Evolutionary conservation across 1,140 invertebrate species (phyloP).

Genomic region (Drosophila lini): DNA sequence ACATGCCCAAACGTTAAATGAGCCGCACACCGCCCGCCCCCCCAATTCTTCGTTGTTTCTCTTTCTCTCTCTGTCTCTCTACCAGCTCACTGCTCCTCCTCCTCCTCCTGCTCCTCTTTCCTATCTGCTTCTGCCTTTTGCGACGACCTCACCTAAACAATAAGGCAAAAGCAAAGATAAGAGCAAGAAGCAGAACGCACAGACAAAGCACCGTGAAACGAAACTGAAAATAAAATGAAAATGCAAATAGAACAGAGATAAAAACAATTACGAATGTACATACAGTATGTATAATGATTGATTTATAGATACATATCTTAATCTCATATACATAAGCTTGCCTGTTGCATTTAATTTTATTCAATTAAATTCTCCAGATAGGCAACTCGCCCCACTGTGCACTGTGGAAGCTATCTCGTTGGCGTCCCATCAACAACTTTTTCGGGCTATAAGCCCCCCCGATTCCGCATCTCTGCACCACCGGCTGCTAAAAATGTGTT

Average conservation of each 20-base stretch:
- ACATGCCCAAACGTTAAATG: slow-evolving; percentile 36
- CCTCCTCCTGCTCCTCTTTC: too few relatives aligned
- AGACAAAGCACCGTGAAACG: slow-evolving; percentile 10
- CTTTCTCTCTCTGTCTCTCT: neutral
- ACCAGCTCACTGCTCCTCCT: neutral
- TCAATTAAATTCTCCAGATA: neutral
- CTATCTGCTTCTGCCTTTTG: slow-evolving; percentile 1
- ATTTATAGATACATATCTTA: slow-evolving; percentile 5
- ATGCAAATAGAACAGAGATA: slow-evolving; percentile 15
- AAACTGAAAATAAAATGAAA: slow-evolving; percentile 9
- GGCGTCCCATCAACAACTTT: slow-evolving; percentile 37
- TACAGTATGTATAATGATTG: neutral
- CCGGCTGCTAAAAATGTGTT: slow-evolving; percentile 48
- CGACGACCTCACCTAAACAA: slow-evolving; percentile 43
- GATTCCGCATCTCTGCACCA: slow-evolving; percentile 7
- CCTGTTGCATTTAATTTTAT: neutral
- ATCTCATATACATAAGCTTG: neutral
- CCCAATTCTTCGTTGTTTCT: neutral
- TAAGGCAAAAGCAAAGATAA: slow-evolving; percentile 29
- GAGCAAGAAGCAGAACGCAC: slow-evolving; percentile 6
- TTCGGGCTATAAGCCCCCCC: slow-evolving; percentile 35
- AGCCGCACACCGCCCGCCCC: slow-evolving; percentile 9
- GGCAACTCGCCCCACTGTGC: slow-evolving; percentile 19
- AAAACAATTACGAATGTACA: slow-evolving; percentile 15
- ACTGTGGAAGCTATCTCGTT: slow-evolving; percentile 14